Conservation (phyloP, 2,113 vertebrate species). For the Siphamia tubifer region DNA sequence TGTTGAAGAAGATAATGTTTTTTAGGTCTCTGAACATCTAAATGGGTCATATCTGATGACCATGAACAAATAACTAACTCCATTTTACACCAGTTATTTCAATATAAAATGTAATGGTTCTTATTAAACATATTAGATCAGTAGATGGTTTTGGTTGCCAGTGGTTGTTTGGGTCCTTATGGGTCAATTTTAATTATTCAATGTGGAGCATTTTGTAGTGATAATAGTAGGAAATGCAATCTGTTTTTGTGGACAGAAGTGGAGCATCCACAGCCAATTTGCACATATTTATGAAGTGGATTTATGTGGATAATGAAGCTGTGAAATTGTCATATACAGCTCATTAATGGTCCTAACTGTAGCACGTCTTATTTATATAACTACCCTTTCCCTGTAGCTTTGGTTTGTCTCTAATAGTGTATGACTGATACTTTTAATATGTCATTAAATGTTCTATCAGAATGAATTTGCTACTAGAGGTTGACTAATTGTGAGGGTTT, state of each 20-base stretch:
- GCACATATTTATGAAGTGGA: background rate
- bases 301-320: background rate
- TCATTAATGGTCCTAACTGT: background rate
- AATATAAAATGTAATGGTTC: no score
- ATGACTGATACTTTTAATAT: background rate
- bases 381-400: background rate
- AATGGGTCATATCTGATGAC: no score
- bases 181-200: background rate
- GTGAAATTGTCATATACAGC: background rate
- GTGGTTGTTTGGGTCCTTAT: no score
- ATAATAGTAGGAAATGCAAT: conserved; percentile 8
- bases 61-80: no score
- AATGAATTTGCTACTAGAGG: no score
- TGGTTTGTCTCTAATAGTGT: background rate
- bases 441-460: no score
- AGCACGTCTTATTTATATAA: background rate
- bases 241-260: background rate
- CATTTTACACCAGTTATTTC: no score
- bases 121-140: no score
- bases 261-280: background rate
- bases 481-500: no score
- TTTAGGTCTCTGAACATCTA: no score
- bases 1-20: no score
- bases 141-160: no score
- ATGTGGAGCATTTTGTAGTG: background rate